These are phyloP conservation scores for Pseudorhiza aurosa DNA, from an alignment of 30 jellyfish, hydroid and myxozoan species.

Conservation along the genomic window DNA sequence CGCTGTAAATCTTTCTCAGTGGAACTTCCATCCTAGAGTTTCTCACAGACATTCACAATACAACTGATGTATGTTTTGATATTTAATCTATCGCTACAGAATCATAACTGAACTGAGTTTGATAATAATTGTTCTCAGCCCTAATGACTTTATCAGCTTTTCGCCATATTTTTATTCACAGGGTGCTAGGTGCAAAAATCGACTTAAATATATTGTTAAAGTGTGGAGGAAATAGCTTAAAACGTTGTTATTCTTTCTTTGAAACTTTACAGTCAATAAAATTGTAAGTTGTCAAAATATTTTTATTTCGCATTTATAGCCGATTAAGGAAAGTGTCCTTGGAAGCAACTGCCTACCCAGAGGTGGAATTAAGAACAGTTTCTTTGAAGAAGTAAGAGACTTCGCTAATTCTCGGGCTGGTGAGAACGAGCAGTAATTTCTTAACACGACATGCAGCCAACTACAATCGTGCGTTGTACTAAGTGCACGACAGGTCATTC, in stretches of 20 bases:
- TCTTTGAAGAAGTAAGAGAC: background rate
- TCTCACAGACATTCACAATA: too few species aligned
- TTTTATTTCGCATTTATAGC: background rate
- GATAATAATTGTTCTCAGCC: too few species aligned
- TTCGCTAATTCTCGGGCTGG: background rate
- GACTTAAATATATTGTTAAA: too few species aligned
- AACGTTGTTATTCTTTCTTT: background rate
- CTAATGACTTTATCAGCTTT: too few species aligned
- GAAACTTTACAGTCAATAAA: background rate
- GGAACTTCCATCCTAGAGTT: too few species aligned
- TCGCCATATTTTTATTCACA: too few species aligned
- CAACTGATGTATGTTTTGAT: too few species aligned
- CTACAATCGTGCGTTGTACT: background rate
- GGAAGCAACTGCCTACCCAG: background rate
- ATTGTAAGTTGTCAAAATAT: background rate
- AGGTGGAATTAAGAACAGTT: background rate
- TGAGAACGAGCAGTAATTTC: background rate
- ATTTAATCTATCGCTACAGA: too few species aligned
- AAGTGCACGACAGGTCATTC: background rate
- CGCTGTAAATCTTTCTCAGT: too few species aligned
- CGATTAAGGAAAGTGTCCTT: background rate
- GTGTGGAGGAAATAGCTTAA: background rate
- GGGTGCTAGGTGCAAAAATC: too few species aligned
- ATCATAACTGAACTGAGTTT: too few species aligned
- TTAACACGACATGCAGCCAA: background rate